A percentile compares a stretch with the other conserved stretches of the same genome.
phyloP scores from a whole-genome alignment of 2,888 invertebrate genomes.

The Epinotia ramella region DNA sequence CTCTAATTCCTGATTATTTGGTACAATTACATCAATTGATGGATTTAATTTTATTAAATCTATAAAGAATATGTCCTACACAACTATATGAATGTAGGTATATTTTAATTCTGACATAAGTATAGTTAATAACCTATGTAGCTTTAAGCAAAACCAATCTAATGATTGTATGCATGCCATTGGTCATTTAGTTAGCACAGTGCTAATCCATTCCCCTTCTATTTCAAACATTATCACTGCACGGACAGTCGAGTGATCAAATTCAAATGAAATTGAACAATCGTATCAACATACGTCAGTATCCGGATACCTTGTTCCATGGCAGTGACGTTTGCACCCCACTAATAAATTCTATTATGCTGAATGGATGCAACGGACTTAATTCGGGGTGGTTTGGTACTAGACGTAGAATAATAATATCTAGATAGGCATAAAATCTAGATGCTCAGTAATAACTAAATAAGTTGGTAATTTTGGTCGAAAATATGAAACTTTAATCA shows the following conservation, averaged over 20 bases:
- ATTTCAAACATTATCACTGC: conserved; percentile 74
- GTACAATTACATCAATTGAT: neutral
- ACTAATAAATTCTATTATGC: conserved; percentile 60
- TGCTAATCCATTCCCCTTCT: conserved; percentile 53
- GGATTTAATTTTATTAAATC: neutral
- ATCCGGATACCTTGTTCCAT: conserved; percentile 64
- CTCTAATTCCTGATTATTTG: neutral
- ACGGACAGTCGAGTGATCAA: conserved; percentile 81
- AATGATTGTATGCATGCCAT: conserved; percentile 14
- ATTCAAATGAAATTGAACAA: conserved; percentile 83
- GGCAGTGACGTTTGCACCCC: conserved; percentile 63
- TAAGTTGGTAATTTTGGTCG: neutral
- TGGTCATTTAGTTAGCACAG: conserved; percentile 27
- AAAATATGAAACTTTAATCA: neutral
- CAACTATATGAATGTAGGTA: neutral
- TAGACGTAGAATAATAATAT: neutral
- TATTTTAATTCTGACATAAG: neutral
- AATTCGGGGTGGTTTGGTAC: conserved; percentile 17
- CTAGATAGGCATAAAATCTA: neutral
- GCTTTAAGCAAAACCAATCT: conserved; percentile 3
- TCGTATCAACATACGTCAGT: conserved; percentile 82
- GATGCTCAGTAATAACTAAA: neutral
- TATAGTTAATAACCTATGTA: neutral
- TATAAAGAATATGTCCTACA: neutral
- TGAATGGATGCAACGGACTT: conserved; percentile 39